phyloP scores from a whole-genome alignment of 23 tunicate species.

The Styela plicata region DNA sequence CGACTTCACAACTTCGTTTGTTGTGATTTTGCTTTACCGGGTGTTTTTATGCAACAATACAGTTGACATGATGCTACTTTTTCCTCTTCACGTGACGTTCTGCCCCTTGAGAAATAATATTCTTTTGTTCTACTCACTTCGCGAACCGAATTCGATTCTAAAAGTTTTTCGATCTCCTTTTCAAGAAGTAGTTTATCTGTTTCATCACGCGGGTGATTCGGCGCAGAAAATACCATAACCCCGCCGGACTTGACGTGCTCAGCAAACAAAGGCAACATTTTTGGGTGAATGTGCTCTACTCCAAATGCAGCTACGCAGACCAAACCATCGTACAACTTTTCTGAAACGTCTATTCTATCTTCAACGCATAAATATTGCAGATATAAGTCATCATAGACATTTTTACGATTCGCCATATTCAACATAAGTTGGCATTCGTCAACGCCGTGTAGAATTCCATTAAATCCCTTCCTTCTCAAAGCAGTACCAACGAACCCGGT shows the following conservation, averaged over 20 bases:
- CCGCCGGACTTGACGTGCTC: constrained; percentile 22
- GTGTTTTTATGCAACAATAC: constrained; percentile 18
- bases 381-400: constrained; percentile 13
- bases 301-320: constrained; percentile 15
- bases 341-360: constrained; percentile 5
- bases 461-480: constrained; percentile 10
- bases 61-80: constrained; percentile 19
- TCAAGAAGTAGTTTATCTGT: neutral
- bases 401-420: constrained; percentile 15
- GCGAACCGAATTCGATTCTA: neutral
- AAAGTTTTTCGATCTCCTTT: neutral
- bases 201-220: constrained; percentile 16
- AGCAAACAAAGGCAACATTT: constrained; percentile 16
- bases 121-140: constrained; percentile 14
- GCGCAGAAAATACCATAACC: constrained; percentile 14
- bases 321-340: constrained; percentile 15
- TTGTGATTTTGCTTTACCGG: neutral
- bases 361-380: constrained; percentile 9
- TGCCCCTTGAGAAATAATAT: constrained; percentile 11
- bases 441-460: constrained; percentile 19
- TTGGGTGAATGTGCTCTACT: constrained; percentile 8
- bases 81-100: neutral
- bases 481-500: constrained; percentile 14
- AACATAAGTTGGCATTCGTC: constrained; percentile 18
- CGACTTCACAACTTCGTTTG: neutral